These are phyloP conservation scores for Rhea americana DNA, from an alignment of 2,113 vertebrate genomes.

Conservation along the genomic window DNA sequence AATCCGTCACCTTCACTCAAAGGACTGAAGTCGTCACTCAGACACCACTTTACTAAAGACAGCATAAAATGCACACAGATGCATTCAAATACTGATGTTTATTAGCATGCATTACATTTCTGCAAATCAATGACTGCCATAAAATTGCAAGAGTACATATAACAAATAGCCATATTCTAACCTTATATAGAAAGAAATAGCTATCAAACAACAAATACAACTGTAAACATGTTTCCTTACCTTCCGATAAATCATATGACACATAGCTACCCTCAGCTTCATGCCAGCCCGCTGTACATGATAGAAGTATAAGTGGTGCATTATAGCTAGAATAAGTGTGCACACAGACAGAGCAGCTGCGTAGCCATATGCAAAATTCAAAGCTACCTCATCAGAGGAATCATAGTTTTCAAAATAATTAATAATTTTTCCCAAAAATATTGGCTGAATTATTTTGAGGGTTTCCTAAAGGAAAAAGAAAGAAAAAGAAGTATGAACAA, in stretches of 20 bases:
- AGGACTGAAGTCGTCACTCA: neutral
- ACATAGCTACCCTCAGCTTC: slow-evolving; percentile 91
- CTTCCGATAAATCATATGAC: slow-evolving; percentile 95
- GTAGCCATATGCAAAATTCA: slow-evolving; percentile 74
- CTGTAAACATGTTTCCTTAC: slow-evolving; percentile 65
- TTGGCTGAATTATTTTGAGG: slow-evolving; percentile 84
- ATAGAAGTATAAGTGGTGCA: slow-evolving; percentile 91
- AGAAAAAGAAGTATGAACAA: neutral
- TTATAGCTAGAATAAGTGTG: slow-evolving; percentile 76
- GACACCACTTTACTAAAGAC: accelerated
- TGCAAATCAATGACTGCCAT: neutral
- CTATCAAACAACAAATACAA: neutral
- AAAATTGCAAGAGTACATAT: neutral
- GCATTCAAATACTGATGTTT: neutral
- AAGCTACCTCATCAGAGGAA: neutral
- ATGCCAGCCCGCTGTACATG: slow-evolving; percentile 87
- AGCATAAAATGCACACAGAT: neutral
- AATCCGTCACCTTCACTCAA: neutral
- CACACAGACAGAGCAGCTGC: slow-evolving; percentile 78
- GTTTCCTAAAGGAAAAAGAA: slow-evolving; percentile 78
- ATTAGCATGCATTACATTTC: neutral
- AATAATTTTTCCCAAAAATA: slow-evolving; percentile 88
- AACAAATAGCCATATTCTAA: neutral
- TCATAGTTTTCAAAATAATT: slow-evolving; percentile 82
- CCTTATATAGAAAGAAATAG: neutral